Evolutionary conservation across 2,888 invertebrate species (phyloP).

Genomic region (Limnephilus lunatus): DNA sequence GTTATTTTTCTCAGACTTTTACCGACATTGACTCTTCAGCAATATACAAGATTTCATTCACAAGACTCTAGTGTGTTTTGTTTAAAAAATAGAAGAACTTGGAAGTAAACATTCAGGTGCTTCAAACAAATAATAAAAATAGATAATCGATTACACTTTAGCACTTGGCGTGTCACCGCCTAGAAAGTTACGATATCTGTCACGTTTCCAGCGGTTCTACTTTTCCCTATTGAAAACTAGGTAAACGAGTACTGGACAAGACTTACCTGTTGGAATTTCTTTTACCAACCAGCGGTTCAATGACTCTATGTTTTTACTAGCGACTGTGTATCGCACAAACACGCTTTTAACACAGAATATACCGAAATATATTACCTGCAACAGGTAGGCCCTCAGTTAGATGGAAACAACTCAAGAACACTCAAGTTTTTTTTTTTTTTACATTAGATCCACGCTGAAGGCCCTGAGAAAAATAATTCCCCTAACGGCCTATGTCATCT

Average conservation of each 20-base stretch:
- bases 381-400: background rate
- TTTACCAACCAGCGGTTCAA: slow-evolving; percentile 31
- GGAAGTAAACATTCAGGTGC: background rate
- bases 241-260: slow-evolving; percentile 51
- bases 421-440: no score
- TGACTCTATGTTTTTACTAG: slow-evolving; percentile 18
- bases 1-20: background rate
- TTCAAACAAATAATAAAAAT: slow-evolving; percentile 6
- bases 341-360: background rate
- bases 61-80: background rate
- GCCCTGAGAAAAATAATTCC: no score
- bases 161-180: slow-evolving; percentile 4
- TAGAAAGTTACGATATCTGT: slow-evolving; percentile 58
- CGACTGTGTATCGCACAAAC: background rate
- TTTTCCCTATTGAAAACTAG: slow-evolving; percentile 58
- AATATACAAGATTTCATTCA: background rate
- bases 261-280: slow-evolving; percentile 37
- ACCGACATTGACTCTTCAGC: background rate
- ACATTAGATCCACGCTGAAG: no score
- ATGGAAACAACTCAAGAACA: background rate
- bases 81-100: background rate
- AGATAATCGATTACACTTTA: slow-evolving; percentile 19
- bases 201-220: slow-evolving; percentile 53
- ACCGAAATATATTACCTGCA: background rate
- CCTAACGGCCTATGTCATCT: no score